Evolutionary conservation across 2,113 vertebrate genomes (phyloP).

Genomic region (Clarias macrocephalus): DNA sequence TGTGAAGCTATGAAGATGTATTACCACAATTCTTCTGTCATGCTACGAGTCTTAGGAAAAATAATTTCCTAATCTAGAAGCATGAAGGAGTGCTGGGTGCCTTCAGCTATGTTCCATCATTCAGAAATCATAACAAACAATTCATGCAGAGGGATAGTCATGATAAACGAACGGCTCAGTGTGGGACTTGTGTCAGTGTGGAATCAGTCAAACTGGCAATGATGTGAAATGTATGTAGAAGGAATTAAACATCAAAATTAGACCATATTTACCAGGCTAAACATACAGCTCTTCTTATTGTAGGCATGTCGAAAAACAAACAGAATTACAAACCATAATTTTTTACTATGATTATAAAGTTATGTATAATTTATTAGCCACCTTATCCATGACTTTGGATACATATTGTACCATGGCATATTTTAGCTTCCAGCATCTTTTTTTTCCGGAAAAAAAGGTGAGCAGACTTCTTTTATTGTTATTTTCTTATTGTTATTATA

Average conservation of each 20-base stretch:
- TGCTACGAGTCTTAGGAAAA: constrained; percentile 19
- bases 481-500: too few relatives aligned
- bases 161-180: constrained; percentile 1
- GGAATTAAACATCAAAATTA: background rate
- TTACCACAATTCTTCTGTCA: background rate
- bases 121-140: constrained; percentile 25
- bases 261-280: background rate
- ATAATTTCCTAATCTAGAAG: constrained; percentile 32
- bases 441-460: background rate
- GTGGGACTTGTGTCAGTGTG: background rate
- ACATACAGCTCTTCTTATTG: background rate
- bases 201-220: background rate
- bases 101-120: constrained; percentile 28
- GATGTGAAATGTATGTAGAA: background rate
- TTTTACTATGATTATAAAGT: background rate
- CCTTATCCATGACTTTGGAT: background rate
- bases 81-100: constrained; percentile 14
- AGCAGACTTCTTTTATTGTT: background rate
- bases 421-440: background rate
- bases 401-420: background rate
- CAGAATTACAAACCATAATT: background rate
- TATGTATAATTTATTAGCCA: background rate
- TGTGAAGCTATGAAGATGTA: background rate
- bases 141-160: constrained; percentile 15
- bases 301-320: background rate